Percentiles rank a stretch among this genome's conserved stretches.
phyloP scores from a whole-genome alignment of 2,888 invertebrate genomes.

The Zeuzera pyrina region DNA sequence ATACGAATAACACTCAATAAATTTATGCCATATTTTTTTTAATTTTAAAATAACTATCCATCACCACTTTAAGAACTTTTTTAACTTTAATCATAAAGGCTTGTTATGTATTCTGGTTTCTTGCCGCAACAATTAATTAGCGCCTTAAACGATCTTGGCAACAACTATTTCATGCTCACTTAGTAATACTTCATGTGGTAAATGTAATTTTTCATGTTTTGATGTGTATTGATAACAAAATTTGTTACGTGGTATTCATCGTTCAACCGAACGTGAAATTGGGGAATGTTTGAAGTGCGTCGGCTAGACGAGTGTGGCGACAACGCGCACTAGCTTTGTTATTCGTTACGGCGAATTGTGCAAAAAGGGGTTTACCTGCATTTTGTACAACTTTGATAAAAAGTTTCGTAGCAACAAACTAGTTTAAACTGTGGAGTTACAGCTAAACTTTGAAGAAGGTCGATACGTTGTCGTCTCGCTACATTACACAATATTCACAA shows the following conservation, averaged over 20 bases:
- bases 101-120: too few relatives aligned
- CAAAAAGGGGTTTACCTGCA: slow-evolving; percentile 70
- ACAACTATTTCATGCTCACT: slow-evolving; percentile 49
- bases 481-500: slow-evolving; percentile 70
- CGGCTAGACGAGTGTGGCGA: slow-evolving; percentile 59
- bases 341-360: slow-evolving; percentile 59
- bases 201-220: slow-evolving; percentile 39
- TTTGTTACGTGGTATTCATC: slow-evolving; percentile 58
- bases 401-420: slow-evolving; percentile 16
- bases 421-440: slow-evolving; percentile 7
- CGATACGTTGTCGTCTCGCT: slow-evolving; percentile 55
- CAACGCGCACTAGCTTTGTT: slow-evolving; percentile 40
- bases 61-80: too few relatives aligned
- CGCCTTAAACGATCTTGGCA: slow-evolving; percentile 8
- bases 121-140: slow-evolving; percentile 1
- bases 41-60: too few relatives aligned
- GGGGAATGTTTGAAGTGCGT: slow-evolving; percentile 48
- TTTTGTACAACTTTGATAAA: slow-evolving; percentile 26
- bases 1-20: too few relatives aligned
- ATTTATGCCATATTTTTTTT: too few relatives aligned
- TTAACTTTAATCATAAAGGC: too few relatives aligned
- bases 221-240: slow-evolving; percentile 48
- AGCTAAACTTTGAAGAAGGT: slow-evolving; percentile 31
- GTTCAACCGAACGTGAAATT: slow-evolving; percentile 63
- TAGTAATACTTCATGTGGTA: slow-evolving; percentile 25